Base-by-base conservation (phyloP, 2,888 invertebrate genomes). In the Ennomos fuscantarius region DNA sequence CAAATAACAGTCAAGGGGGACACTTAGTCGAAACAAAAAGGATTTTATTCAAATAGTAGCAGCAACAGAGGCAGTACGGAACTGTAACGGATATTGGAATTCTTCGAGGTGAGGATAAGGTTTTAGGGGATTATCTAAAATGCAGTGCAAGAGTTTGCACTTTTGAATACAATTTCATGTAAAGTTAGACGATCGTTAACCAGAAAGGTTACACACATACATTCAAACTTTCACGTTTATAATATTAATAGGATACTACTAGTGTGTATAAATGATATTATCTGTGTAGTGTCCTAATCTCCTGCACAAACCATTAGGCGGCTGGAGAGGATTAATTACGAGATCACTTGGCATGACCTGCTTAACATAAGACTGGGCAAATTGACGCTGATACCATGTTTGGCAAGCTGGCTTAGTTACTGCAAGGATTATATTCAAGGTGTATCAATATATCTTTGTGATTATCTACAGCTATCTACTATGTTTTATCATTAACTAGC, bases 41-140 rank as follows among this genome's bases (percentile, higher is more conserved):
- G 69, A 72, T 76, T 79, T 76, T 77, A 79, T 78, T 78, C 71
- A 76, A 78, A 79, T 79, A 76, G 75, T 73, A 74, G 61, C 62
- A 57, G 68, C 68, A 62, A 61, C 57, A 65, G 42, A 33, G 13
- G 11, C 46, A n/a, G 41, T 43, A 52, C 45, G 37, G 37, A 10
- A 9, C 56, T 8, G 55, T 40, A 13, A 48, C 45, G 49, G 58
- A 59, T 72, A 74, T 73, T 73, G 69, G 68, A 72, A 73, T 72
- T 68, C 70, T 70, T 72, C 35, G 54, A 52, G 43, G 55, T 58
- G 51, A 44, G 61, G 24, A 24, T 37, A 24, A 11, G 33, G 35
- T 45, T 47, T 50, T 31, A 12, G 24, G 32, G 15, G 42, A 8
- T 40, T 45, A 40, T 12, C 41, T 50, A 12, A 40, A 45, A 24